Evolutionary conservation across 2,113 vertebrate genomes (phyloP).

Genomic region (Calidris pygmaea): DNA sequence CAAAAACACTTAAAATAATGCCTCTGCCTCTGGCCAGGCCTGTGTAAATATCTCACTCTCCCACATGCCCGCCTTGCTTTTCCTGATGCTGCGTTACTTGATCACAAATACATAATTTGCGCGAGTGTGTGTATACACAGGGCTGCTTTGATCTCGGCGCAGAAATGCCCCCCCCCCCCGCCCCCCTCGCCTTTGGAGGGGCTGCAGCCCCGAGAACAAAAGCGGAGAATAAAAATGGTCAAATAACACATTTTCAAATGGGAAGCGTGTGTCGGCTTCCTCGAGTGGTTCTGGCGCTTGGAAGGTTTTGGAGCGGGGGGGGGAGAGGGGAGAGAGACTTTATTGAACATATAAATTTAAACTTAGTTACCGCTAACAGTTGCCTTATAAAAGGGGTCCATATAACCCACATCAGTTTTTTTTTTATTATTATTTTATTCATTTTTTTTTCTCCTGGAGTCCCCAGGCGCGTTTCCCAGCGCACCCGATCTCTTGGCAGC

Average conservation of each 20-base stretch:
- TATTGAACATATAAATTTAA: slow-evolving; percentile 61
- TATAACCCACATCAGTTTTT: slow-evolving; percentile 42
- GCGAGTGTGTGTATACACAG: slow-evolving; percentile 62
- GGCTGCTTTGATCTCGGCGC: slow-evolving; percentile 12
- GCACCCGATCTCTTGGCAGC: slow-evolving; percentile 42
- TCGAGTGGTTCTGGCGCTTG: slow-evolving; percentile 14
- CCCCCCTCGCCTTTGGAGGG: neutral
- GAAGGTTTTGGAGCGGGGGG: neutral
- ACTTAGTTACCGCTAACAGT: slow-evolving; percentile 48
- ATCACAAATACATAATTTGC: slow-evolving; percentile 70
- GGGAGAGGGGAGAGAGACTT: neutral
- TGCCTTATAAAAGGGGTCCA: slow-evolving; percentile 49
- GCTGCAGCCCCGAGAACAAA: slow-evolving; percentile 46
- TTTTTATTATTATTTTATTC: neutral
- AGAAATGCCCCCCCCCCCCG: neutral
- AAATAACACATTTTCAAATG: slow-evolving; percentile 54
- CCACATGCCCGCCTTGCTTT: slow-evolving; percentile 45
- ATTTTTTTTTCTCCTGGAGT: neutral
- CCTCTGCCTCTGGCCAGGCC: slow-evolving; percentile 49
- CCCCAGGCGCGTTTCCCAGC: neutral
- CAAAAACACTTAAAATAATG: slow-evolving; percentile 57
- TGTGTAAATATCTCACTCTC: slow-evolving; percentile 63
- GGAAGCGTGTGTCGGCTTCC: slow-evolving; percentile 53
- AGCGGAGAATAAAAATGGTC: slow-evolving; percentile 47
- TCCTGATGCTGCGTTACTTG: slow-evolving; percentile 47